phyloP scores from a whole-genome alignment of 2,113 vertebrate genomes.

The Phrynosoma blainvillii region DNA sequence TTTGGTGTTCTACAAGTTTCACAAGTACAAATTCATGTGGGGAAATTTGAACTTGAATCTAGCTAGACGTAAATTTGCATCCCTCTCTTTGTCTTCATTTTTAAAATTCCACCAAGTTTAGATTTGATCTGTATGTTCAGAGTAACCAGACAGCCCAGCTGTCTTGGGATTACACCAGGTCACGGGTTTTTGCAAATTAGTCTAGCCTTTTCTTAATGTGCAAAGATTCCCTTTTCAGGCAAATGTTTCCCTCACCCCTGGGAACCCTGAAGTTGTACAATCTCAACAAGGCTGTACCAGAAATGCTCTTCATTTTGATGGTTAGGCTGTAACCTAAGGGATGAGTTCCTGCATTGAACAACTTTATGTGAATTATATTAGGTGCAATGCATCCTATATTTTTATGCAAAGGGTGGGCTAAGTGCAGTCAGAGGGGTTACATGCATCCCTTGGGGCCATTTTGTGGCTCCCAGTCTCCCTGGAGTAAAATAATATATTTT shows the following conservation, averaged over 20 bases:
- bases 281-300: background rate
- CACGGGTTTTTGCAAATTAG: background rate
- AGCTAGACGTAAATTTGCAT: constrained; percentile 8
- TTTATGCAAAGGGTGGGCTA: background rate
- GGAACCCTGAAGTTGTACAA: background rate
- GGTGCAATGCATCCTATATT: background rate
- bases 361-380: no score
- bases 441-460: no score
- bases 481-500: no score
- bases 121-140: background rate
- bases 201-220: background rate
- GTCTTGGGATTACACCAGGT: background rate
- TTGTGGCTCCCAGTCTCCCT: no score
- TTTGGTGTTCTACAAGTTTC: background rate
- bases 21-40: background rate
- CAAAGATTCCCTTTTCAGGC: background rate
- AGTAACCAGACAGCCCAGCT: background rate
- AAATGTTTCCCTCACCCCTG: no score
- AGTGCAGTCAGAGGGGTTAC: no score
- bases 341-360: background rate
- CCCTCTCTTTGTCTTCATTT: background rate
- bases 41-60: background rate
- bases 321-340: background rate
- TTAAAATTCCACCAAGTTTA: background rate
- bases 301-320: background rate